These are phyloP conservation scores for Montipora efflorescens DNA, from an alignment of 64 coral and sea anemone species.

Conservation along the genomic window DNA sequence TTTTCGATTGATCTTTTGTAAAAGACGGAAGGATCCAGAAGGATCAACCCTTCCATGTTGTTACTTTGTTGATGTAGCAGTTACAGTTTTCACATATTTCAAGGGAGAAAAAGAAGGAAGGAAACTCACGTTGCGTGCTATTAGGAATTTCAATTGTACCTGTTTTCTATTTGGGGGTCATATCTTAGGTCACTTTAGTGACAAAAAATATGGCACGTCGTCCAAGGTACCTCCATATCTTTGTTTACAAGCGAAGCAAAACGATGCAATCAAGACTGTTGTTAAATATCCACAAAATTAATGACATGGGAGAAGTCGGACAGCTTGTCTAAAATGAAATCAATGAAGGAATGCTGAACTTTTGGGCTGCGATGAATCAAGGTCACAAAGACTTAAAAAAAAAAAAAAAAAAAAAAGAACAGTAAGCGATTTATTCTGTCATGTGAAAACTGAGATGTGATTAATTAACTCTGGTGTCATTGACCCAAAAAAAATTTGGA, in stretches of 20 bases:
- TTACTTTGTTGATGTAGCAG: too few relatives aligned
- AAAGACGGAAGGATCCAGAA: too few relatives aligned
- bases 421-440: too few relatives aligned
- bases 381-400: neutral
- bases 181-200: neutral
- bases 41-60: too few relatives aligned
- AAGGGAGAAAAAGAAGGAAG: neutral
- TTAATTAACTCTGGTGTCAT: too few relatives aligned
- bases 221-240: neutral
- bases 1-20: too few relatives aligned
- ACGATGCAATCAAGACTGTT: neutral
- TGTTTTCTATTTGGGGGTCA: slow-evolving; percentile 21
- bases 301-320: too few relatives aligned
- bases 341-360: too few relatives aligned
- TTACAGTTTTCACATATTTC: neutral
- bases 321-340: neutral
- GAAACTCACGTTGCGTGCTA: neutral
- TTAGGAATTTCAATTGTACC: neutral
- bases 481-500: too few relatives aligned
- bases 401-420: neutral
- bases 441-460: too few relatives aligned
- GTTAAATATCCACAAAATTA: neutral
- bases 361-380: neutral
- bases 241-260: neutral
- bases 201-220: neutral